Evolutionary conservation across 1,140 invertebrate species (phyloP).

Genomic region (Rhagoletis pomonella): DNA sequence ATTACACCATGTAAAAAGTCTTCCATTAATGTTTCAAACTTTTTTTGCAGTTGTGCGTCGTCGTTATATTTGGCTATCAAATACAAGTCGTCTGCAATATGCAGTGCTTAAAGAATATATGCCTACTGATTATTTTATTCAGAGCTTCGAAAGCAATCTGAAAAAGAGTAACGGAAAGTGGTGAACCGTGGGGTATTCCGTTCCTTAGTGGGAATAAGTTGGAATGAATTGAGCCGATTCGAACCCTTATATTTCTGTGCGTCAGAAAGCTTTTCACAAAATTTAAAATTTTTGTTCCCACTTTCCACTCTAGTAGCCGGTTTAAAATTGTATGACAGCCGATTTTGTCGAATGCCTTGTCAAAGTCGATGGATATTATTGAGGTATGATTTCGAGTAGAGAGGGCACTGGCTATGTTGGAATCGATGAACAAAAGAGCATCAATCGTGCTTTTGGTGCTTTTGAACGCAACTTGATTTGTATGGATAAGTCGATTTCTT

Average conservation of each 20-base stretch:
- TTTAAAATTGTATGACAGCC: not conserved
- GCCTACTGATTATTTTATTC: too few species aligned
- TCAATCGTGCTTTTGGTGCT: not conserved
- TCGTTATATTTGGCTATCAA: too few species aligned
- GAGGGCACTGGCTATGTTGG: not conserved
- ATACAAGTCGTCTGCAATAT: too few species aligned
- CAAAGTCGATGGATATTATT: constrained; percentile 9
- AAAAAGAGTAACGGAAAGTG: too few species aligned
- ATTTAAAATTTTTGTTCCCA: not conserved
- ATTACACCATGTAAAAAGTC: too few species aligned
- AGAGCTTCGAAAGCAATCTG: too few species aligned
- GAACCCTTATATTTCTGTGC: not conserved
- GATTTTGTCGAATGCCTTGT: constrained; percentile 12
- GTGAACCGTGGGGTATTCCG: too few species aligned
- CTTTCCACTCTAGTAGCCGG: constrained; percentile 6
- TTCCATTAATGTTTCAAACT: too few species aligned
- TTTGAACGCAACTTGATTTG: constrained; percentile 16
- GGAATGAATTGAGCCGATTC: too few species aligned
- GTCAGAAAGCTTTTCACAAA: not conserved
- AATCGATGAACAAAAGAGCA: not conserved
- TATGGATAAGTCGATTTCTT: not conserved
- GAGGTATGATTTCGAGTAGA: not conserved
- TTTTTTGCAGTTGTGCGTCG: too few species aligned
- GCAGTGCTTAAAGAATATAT: too few species aligned
- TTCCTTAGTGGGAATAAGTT: too few species aligned